phyloP scores from a whole-genome alignment of 2,888 invertebrate genomes.

The Drosophila macrothrix region DNA sequence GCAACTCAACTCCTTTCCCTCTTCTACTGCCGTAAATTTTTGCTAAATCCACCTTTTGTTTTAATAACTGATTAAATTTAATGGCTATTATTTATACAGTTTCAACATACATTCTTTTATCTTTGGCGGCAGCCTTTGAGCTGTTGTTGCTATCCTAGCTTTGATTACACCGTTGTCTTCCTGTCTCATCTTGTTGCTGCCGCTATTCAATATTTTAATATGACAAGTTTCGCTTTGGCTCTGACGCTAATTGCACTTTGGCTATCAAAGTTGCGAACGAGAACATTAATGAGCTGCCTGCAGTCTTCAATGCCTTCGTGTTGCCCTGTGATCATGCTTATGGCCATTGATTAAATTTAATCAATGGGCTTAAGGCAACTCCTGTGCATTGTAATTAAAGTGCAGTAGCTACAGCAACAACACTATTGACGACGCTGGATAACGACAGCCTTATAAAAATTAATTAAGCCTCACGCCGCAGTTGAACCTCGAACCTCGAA shows the following conservation, averaged over 20 bases:
- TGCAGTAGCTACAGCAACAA: conserved; percentile 49
- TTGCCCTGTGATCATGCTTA: conserved; percentile 61
- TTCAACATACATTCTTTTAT: conserved; percentile 12
- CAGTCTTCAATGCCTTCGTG: conserved; percentile 1
- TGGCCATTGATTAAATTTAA: conserved; percentile 79
- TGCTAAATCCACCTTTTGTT: neutral
- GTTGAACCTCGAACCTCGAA: conserved; percentile 37
- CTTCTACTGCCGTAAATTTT: neutral
- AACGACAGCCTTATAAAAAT: conserved; percentile 77
- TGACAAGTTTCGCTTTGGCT: conserved; percentile 69
- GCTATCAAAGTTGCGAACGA: conserved; percentile 69
- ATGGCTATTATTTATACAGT: conserved; percentile 14
- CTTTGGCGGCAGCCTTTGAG: conserved; percentile 2
- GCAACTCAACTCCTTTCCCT: neutral
- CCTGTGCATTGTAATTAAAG: conserved; percentile 78
- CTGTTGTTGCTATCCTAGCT: conserved; percentile 6
- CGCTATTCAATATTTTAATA: conserved; percentile 79
- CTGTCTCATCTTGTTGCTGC: conserved; percentile 46
- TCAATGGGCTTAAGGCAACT: conserved; percentile 81
- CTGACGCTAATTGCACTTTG: conserved; percentile 76
- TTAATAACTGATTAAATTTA: conserved; percentile 16
- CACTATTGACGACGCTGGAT: conserved; percentile 41
- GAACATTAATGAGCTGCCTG: conserved; percentile 71
- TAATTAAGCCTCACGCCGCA: conserved; percentile 71
- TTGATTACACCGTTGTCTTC: conserved; percentile 19